These are phyloP conservation scores for Erannis defoliaria DNA, from an alignment of 2,888 invertebrate species.

Conservation along the genomic window DNA sequence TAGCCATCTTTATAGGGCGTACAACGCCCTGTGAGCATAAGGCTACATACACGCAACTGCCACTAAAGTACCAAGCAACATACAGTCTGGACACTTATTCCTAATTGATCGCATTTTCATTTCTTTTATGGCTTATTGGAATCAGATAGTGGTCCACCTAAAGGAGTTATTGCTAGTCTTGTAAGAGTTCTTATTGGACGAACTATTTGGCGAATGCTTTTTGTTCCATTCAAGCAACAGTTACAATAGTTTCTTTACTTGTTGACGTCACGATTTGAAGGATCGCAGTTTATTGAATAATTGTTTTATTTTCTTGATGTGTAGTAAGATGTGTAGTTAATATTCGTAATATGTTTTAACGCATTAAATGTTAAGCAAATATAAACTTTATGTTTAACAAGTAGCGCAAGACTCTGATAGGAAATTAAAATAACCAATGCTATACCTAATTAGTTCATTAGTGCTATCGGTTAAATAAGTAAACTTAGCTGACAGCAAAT, in stretches of 20 bases:
- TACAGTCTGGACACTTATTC: slow-evolving; percentile 2
- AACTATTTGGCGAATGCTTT: too few relatives aligned
- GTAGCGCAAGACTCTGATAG: not conserved
- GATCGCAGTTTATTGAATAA: not conserved
- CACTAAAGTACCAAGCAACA: not conserved
- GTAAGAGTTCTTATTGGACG: not conserved
- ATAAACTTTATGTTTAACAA: not conserved
- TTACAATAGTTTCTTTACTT: not conserved
- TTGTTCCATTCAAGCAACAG: too few relatives aligned
- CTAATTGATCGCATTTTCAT: slow-evolving; percentile 3
- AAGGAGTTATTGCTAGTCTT: not conserved
- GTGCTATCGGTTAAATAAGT: not conserved
- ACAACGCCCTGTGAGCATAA: not conserved
- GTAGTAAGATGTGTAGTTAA: too few relatives aligned
- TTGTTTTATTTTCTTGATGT: not conserved
- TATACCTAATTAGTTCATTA: not conserved
- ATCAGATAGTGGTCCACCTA: slow-evolving; percentile 5
- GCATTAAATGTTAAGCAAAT: not conserved
- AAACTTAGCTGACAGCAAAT: not conserved
- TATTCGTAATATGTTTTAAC: too few relatives aligned
- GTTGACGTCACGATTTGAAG: not conserved
- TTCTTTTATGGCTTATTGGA: slow-evolving; percentile 19
- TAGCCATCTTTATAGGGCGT: slow-evolving; percentile 15
- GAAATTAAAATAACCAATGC: not conserved
- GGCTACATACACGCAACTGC: not conserved